phyloP scores from a whole-genome alignment of 2,888 invertebrate species.

The Syrista parreyssii region DNA sequence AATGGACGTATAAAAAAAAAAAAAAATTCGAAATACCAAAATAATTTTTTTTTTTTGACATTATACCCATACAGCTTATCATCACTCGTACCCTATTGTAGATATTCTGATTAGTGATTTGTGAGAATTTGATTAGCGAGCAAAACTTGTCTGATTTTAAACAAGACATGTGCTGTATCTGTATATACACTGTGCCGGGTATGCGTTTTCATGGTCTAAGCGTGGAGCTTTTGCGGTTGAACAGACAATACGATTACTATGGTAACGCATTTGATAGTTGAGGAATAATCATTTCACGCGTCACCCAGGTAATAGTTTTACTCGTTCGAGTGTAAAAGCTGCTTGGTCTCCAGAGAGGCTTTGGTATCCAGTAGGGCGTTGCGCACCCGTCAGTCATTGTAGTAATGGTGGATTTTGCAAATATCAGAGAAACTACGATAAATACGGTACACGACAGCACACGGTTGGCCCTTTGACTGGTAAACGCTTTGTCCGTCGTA shows the following conservation, averaged over 20 bases:
- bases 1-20: background rate
- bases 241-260: background rate
- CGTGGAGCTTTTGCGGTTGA: background rate
- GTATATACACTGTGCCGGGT: background rate
- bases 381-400: background rate
- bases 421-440: constrained; percentile 13
- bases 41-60: background rate
- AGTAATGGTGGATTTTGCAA: background rate
- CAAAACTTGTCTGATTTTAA: background rate
- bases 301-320: no score
- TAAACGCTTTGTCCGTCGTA: background rate
- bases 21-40: background rate
- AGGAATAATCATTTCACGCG: background rate
- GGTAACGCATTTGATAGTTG: background rate
- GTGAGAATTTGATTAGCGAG: background rate
- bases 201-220: background rate
- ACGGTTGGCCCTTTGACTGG: no score
- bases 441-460: constrained; percentile 19
- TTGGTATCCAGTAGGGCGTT: no score
- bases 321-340: no score
- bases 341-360: no score
- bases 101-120: no score
- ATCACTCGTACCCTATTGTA: background rate
- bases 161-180: background rate
- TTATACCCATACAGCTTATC: background rate